Percentiles rank a stretch among this genome's conserved stretches.
These are phyloP conservation scores for Auanema freiburgensis DNA, from an alignment of 2,888 invertebrate genomes.

Conservation along the genomic window DNA sequence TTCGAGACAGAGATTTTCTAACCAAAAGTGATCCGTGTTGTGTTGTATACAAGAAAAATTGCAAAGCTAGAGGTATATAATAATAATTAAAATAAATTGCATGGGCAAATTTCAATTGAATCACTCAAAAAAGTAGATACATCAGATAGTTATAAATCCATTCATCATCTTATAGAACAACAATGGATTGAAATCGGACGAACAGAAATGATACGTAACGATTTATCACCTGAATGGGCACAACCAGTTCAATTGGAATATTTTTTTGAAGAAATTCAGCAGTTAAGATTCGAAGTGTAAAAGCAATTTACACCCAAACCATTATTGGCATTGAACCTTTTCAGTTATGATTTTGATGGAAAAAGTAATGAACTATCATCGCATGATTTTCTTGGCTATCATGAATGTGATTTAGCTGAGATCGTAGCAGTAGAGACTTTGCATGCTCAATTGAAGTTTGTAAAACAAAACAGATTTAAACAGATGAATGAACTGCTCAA, in stretches of 20 bases:
- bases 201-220: conserved; percentile 58
- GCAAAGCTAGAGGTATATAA: conserved; percentile 2
- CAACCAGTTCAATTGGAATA: conserved; percentile 52
- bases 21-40: conserved; percentile 63
- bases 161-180: conserved; percentile 4
- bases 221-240: conserved; percentile 56
- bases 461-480: neutral
- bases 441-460: conserved; percentile 23
- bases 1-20: conserved; percentile 55
- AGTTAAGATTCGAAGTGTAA: conserved; percentile 57
- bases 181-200: conserved; percentile 52
- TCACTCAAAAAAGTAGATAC: neutral
- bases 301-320: neutral
- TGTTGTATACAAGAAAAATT: conserved; percentile 36
- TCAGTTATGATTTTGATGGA: conserved; percentile 60
- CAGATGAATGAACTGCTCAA: neutral
- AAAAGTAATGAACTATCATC: conserved; percentile 27
- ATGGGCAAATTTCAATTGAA: neutral
- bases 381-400: conserved; percentile 69
- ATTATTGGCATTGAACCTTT: conserved; percentile 14
- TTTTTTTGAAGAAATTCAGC: conserved; percentile 58
- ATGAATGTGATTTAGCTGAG: conserved; percentile 70
- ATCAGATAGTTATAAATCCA: neutral
- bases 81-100: conserved; percentile 16
- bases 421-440: conserved; percentile 64